These are phyloP conservation scores for Labeo calbasu DNA, from an alignment of 2,797 vertebrate species.

Conservation along the genomic window DNA sequence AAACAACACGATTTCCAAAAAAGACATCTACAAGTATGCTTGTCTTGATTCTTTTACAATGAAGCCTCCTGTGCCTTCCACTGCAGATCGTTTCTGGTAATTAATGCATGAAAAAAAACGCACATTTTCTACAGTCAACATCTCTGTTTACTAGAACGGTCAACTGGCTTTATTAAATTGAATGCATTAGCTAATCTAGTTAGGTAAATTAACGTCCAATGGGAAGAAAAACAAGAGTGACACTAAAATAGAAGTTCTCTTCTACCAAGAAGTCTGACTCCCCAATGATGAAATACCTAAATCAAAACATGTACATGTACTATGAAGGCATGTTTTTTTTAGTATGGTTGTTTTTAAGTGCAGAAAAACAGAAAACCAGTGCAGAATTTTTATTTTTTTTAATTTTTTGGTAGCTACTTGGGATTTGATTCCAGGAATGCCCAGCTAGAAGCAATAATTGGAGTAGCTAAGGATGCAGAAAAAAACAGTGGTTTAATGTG, in stretches of 20 bases:
- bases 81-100: neutral
- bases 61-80: neutral
- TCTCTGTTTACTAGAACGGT: neutral
- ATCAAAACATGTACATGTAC: neutral
- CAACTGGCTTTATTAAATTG: conserved; percentile 9
- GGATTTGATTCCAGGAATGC: conserved; percentile 39
- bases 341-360: neutral
- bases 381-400: neutral
- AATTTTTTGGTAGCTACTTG: neutral
- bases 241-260: neutral
- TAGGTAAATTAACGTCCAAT: neutral
- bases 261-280: neutral
- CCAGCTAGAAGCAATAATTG: conserved; percentile 5
- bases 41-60: neutral
- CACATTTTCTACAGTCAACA: conserved; percentile 1
- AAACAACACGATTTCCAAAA: neutral
- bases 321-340: conserved; percentile 3
- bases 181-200: conserved; percentile 38
- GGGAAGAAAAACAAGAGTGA: neutral
- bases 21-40: conserved; percentile 4
- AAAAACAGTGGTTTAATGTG: conserved; percentile 30
- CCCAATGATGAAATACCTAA: neutral
- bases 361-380: conserved; percentile 8
- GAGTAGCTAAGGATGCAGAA: conserved; percentile 19
- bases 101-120: neutral